A percentile compares a stretch with the other conserved stretches of the same genome.
phyloP scores from a whole-genome alignment of 1,140 invertebrate genomes.

The Pygmarrhopalites habei region DNA sequence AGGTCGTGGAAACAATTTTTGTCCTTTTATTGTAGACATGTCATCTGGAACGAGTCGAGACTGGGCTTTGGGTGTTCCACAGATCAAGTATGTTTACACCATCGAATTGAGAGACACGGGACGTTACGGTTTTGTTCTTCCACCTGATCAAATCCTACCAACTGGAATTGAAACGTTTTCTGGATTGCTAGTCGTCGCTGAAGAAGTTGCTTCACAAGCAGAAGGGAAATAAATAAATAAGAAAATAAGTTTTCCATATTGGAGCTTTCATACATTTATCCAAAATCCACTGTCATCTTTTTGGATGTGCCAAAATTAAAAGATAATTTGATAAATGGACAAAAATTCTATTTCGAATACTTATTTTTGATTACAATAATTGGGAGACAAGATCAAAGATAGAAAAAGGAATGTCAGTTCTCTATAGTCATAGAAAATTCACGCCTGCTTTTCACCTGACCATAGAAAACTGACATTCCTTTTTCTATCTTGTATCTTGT shows the following conservation, averaged over 20 bases:
- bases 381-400: too few species aligned
- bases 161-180: conserved; percentile 34
- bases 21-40: conserved; percentile 30
- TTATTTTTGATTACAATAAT: too few species aligned
- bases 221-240: neutral
- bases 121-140: conserved; percentile 52
- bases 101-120: conserved; percentile 50
- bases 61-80: conserved; percentile 75
- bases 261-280: neutral
- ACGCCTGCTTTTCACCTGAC: too few species aligned
- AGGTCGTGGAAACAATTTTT: too few species aligned
- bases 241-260: neutral
- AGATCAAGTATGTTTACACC: conserved; percentile 66
- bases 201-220: neutral
- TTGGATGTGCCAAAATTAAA: neutral
- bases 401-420: too few species aligned
- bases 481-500: too few species aligned
- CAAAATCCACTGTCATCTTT: neutral
- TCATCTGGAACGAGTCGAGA: conserved; percentile 75
- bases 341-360: too few species aligned
- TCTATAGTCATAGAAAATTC: too few species aligned
- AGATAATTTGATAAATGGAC: neutral
- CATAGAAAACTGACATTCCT: too few species aligned
- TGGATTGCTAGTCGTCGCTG: conserved; percentile 34
- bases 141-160: conserved; percentile 44